Conservation (phyloP, 2,113 vertebrate genomes). For the Genyomyrus donnyi region DNA sequence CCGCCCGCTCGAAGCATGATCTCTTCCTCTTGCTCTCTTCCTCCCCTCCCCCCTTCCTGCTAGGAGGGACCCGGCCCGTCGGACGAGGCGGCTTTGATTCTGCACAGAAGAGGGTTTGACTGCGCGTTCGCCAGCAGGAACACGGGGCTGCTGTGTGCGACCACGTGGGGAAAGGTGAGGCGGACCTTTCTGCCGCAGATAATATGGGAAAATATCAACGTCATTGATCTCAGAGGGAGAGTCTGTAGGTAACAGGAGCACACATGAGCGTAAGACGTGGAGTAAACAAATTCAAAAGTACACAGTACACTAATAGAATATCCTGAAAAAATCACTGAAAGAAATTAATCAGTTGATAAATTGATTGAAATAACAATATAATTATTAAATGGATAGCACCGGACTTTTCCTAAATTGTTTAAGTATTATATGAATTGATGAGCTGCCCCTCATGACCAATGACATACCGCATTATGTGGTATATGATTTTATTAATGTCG, state of each 20-base stretch:
- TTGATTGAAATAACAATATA: neutral
- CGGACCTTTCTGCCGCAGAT: neutral
- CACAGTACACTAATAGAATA: neutral
- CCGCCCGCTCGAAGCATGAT: neutral
- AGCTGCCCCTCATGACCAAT: neutral
- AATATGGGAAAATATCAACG: neutral
- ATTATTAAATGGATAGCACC: neutral
- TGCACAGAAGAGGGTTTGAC: constrained; percentile 87
- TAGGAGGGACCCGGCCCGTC: constrained; percentile 59
- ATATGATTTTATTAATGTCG: neutral
- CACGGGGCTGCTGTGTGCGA: constrained; percentile 62
- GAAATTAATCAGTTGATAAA: neutral
- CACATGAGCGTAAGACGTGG: neutral
- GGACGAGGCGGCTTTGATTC: constrained; percentile 76
- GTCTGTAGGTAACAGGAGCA: neutral
- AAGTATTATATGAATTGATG: neutral
- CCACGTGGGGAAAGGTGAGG: constrained; percentile 77
- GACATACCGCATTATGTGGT: neutral
- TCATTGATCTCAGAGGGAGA: neutral
- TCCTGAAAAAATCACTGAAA: neutral
- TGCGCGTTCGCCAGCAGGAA: constrained; percentile 66
- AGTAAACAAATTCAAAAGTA: neutral
- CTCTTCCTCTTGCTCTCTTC: neutral
- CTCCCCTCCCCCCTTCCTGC: constrained; percentile 21
- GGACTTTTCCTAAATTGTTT: neutral